phyloP scores from a whole-genome alignment of 2,888 invertebrate genomes.

The Microplitis manilae region DNA sequence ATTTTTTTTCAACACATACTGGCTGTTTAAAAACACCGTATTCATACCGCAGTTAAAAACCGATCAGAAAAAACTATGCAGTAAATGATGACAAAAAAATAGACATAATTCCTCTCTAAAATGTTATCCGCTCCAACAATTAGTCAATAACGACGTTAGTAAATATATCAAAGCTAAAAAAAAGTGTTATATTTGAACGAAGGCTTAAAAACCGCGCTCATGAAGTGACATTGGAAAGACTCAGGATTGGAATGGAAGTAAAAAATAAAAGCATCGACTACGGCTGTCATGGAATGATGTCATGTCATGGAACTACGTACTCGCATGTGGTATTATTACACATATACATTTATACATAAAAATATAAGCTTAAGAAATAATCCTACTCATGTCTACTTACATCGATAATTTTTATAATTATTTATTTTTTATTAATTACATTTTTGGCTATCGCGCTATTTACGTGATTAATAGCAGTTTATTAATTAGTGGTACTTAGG shows the following conservation, averaged over 20 bases:
- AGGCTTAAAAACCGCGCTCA: too few relatives aligned
- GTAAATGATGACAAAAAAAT: too few relatives aligned
- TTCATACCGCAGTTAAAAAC: too few relatives aligned
- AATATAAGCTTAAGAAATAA: constrained; percentile 19
- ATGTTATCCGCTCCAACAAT: too few relatives aligned
- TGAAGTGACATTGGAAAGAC: too few relatives aligned
- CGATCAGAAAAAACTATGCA: too few relatives aligned
- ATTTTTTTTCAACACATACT: too few relatives aligned
- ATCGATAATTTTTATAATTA: not conserved
- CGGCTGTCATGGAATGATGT: constrained; percentile 71
- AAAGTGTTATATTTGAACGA: too few relatives aligned
- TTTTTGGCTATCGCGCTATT: constrained; percentile 57
- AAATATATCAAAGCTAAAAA: too few relatives aligned
- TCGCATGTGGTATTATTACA: not conserved
- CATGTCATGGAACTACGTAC: constrained; percentile 57
- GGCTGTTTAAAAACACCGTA: too few relatives aligned
- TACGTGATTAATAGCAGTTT: not conserved
- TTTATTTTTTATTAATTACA: constrained; percentile 49
- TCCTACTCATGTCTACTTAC: constrained; percentile 23
- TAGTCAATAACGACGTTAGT: too few relatives aligned
- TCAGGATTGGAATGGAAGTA: constrained; percentile 18
- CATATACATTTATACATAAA: constrained; percentile 5
- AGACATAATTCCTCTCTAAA: too few relatives aligned
- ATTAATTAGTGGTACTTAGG: not conserved
- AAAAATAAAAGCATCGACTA: constrained; percentile 54